Evolutionary conservation across 2,797 vertebrate genomes (phyloP).

Genomic region (Parauchenoglanis ngamensis): DNA sequence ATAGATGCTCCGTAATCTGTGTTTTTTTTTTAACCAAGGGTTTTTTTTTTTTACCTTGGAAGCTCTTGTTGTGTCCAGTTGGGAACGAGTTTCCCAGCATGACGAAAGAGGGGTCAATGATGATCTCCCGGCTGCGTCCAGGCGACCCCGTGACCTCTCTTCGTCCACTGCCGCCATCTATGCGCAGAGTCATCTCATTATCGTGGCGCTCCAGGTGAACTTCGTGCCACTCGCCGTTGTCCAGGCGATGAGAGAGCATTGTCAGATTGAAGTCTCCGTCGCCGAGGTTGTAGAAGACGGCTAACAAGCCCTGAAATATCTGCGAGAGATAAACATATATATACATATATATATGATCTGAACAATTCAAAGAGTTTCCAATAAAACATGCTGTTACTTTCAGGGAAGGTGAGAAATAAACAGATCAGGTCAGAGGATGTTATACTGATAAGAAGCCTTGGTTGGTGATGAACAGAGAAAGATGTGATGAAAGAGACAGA

Average conservation of each 20-base stretch:
- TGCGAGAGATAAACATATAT: constrained; percentile 42
- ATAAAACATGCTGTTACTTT: constrained; percentile 9
- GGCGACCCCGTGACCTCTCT: constrained; percentile 76
- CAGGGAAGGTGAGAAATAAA: constrained; percentile 5
- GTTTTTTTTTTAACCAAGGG: neutral
- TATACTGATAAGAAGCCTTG: neutral
- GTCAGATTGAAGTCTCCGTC: constrained; percentile 83
- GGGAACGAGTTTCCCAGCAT: constrained; percentile 82
- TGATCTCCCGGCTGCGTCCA: constrained; percentile 81
- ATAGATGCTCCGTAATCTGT: neutral
- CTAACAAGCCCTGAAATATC: constrained; percentile 81
- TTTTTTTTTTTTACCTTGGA: constrained; percentile 77
- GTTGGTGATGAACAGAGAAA: neutral
- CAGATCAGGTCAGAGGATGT: neutral
- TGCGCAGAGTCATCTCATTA: constrained; percentile 82
- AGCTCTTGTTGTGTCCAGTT: constrained; percentile 80
- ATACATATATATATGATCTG: too few relatives aligned
- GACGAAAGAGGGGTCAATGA: constrained; percentile 79
- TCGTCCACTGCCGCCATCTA: constrained; percentile 83
- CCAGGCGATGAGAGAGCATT: constrained; percentile 80
- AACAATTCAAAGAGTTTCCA: neutral
- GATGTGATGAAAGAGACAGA: constrained; percentile 28
- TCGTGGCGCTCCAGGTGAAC: constrained; percentile 82
- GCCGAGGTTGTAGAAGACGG: constrained; percentile 83
- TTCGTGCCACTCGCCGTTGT: constrained; percentile 88